phyloP scores from a whole-genome alignment of 2,113 vertebrate species.

The Erinaceus europaeus region DNA sequence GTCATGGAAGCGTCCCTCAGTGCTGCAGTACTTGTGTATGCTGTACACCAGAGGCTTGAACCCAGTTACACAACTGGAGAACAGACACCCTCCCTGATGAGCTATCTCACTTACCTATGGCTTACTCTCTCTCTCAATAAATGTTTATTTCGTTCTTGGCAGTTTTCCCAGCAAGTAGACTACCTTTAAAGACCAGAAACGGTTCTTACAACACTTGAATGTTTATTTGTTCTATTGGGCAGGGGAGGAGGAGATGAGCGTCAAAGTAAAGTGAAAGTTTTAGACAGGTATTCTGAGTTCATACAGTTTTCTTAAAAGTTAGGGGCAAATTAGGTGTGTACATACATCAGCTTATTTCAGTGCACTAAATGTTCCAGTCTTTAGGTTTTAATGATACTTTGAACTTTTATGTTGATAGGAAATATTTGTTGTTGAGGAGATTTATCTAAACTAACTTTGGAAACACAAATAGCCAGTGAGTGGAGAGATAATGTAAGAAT shows the following conservation, averaged over 20 bases:
- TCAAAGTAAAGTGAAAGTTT: not conserved
- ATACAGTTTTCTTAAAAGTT: conserved; percentile 5
- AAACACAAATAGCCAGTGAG: not conserved
- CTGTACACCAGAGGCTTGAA: no score
- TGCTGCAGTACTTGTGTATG: no score
- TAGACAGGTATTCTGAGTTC: not conserved
- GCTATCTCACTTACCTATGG: no score
- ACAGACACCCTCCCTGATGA: no score
- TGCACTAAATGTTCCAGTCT: not conserved
- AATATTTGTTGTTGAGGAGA: conserved; percentile 12
- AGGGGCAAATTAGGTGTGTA: not conserved
- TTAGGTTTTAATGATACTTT: not conserved
- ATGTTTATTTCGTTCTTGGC: conserved; percentile 23
- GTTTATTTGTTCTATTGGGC: not conserved
- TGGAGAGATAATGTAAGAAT: not conserved
- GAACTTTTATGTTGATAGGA: not conserved
- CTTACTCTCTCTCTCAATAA: no score
- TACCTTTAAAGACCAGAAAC: not conserved
- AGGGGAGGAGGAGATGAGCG: not conserved
- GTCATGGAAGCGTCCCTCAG: no score
- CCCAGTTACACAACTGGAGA: no score
- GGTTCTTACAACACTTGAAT: not conserved
- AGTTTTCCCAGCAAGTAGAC: conserved; percentile 4
- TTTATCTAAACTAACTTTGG: not conserved
- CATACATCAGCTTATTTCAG: conserved; percentile 10